Conservation (phyloP, 2,888 invertebrate species). For the Drosophila subsilvestris region DNA sequence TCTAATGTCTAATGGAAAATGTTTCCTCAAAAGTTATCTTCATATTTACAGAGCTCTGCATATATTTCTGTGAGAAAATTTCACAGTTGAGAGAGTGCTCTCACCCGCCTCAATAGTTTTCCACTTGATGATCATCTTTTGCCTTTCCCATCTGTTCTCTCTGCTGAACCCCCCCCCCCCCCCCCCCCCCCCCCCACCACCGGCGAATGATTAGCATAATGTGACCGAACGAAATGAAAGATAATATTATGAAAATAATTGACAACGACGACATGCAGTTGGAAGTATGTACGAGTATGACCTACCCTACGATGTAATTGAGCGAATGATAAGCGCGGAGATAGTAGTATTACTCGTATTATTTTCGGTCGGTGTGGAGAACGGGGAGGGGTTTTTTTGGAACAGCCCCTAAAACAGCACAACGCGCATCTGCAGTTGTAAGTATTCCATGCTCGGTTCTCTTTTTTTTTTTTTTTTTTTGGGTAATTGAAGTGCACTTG, state of each 20-base stretch:
- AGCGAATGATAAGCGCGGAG: slow-evolving; percentile 60
- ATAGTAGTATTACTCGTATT: not conserved
- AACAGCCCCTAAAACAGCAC: slow-evolving; percentile 24
- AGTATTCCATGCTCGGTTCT: slow-evolving; percentile 7
- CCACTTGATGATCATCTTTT: slow-evolving; percentile 37
- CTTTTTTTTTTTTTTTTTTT: slow-evolving; percentile 13
- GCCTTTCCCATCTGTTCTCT: not conserved
- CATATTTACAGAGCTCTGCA: no score
- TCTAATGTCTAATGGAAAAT: no score
- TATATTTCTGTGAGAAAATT: no score
- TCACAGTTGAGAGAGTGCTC: not conserved
- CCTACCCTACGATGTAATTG: slow-evolving; percentile 59
- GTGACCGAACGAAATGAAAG: slow-evolving; percentile 37
- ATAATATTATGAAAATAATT: slow-evolving; percentile 41
- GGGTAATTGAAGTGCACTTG: slow-evolving; percentile 79
- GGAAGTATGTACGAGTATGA: slow-evolving; percentile 5
- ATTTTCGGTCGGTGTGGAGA: not conserved
- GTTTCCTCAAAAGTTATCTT: not conserved
- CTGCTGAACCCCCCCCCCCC: not conserved
- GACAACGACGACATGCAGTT: not conserved
- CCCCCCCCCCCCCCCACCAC: slow-evolving; percentile 2
- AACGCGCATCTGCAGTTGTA: slow-evolving; percentile 38
- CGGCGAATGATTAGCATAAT: slow-evolving; percentile 40
- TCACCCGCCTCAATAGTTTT: slow-evolving; percentile 4
- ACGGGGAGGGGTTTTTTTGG: not conserved